Percentiles rank a stretch among this genome's conserved stretches.
phyloP scores from a whole-genome alignment of 2,888 invertebrate genomes.

The Automeris io region DNA sequence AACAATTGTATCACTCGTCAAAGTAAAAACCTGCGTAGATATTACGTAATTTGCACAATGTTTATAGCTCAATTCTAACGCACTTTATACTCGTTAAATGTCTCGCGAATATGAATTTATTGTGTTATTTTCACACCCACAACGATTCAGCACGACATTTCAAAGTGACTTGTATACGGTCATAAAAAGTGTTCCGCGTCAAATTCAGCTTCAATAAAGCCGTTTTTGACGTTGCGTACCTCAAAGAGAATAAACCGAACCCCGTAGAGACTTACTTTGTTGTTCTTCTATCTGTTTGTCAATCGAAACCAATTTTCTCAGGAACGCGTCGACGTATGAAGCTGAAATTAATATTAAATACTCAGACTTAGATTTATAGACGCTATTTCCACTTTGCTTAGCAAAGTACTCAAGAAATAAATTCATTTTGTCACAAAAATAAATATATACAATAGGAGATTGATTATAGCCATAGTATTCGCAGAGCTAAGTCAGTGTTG shows the following conservation, averaged over 20 bases:
- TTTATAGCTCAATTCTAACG: neutral
- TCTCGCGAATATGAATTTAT: slow-evolving; percentile 1
- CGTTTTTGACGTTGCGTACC: no score
- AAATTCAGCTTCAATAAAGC: neutral
- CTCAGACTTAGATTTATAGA: no score
- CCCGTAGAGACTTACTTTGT: neutral
- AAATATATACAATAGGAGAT: no score
- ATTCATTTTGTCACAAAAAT: no score
- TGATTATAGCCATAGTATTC: no score
- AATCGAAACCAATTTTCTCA: no score
- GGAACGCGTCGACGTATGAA: no score
- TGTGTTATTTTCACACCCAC: slow-evolving; percentile 6
- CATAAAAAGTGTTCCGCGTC: slow-evolving; percentile 8
- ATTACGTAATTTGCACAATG: neutral
- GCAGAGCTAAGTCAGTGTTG: no score
- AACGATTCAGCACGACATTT: slow-evolving; percentile 11
- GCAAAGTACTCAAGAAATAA: no score
- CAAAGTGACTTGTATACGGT: neutral
- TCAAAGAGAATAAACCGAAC: neutral
- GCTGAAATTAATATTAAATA: no score
- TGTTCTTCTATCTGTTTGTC: no score
- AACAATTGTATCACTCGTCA: neutral
- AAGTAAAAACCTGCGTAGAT: neutral
- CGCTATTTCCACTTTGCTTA: no score
- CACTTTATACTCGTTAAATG: neutral